Evolutionary conservation across 2,888 invertebrate species (phyloP).

Genomic region (Andrena camellia): DNA sequence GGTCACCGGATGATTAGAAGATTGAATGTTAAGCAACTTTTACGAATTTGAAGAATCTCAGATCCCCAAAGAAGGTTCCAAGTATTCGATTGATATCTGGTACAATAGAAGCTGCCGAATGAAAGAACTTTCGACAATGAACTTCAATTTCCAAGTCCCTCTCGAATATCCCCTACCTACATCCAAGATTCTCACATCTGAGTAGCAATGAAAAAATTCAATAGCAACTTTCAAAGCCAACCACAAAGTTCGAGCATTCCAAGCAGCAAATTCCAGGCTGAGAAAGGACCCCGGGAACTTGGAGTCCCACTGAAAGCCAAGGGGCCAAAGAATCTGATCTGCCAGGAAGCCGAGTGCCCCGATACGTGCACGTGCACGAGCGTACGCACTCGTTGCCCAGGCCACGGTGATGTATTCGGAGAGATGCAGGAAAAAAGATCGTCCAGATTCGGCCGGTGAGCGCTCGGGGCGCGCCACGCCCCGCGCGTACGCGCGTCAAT

Average conservation of each 20-base stretch:
- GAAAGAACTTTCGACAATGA: not conserved
- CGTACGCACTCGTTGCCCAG: slow-evolving; percentile 3
- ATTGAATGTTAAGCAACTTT: no score
- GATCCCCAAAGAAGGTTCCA: no score
- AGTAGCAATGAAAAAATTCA: no score
- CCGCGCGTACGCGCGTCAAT: slow-evolving; percentile 76
- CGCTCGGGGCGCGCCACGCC: slow-evolving; percentile 80
- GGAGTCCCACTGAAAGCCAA: not conserved
- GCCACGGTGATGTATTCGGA: slow-evolving; percentile 38
- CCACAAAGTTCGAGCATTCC: not conserved
- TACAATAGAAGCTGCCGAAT: not conserved
- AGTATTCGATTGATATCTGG: no score
- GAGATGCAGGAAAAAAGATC: slow-evolving; percentile 67
- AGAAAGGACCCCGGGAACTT: not conserved
- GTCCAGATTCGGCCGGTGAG: slow-evolving; percentile 73
- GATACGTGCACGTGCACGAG: not conserved
- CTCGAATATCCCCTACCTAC: not conserved
- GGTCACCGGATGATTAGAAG: slow-evolving; percentile 19
- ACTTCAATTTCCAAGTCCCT: not conserved
- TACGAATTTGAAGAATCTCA: no score
- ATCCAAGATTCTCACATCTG: not conserved
- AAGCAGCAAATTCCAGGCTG: not conserved
- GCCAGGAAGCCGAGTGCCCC: slow-evolving; percentile 16
- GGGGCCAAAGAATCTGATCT: not conserved
- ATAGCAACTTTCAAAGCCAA: not conserved